Conservation (phyloP, 2,888 invertebrate genomes). For the Sphaerophoria taeniata region DNA sequence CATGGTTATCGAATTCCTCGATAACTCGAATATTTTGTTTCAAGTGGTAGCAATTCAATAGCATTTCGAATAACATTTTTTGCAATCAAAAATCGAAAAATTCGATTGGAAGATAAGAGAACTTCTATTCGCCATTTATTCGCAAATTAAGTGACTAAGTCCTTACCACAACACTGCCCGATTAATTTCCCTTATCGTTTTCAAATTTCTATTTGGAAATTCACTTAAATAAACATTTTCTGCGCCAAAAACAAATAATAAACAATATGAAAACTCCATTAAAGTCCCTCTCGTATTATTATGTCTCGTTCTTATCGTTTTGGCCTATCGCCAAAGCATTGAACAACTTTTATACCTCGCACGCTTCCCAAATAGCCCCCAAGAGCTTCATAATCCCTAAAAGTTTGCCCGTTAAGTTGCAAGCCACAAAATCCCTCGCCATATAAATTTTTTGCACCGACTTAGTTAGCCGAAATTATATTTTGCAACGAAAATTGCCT, state of each 20-base stretch:
- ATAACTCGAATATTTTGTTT: too few relatives aligned
- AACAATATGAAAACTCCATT: conserved; percentile 28
- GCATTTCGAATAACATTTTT: background rate
- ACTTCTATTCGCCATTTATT: background rate
- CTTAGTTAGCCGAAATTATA: background rate
- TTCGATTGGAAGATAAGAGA: background rate
- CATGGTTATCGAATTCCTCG: too few relatives aligned
- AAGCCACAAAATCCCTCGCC: background rate
- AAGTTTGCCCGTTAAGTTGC: background rate
- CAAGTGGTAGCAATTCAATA: too few relatives aligned
- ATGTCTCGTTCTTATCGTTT: conserved; percentile 24
- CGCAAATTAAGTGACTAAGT: background rate
- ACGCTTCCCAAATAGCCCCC: background rate
- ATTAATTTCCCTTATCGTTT: background rate
- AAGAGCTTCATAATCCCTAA: background rate
- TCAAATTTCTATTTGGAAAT: conserved; percentile 29
- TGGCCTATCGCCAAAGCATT: conserved; percentile 14
- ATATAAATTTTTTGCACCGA: background rate
- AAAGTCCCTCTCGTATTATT: background rate
- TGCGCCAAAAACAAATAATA: conserved; percentile 43
- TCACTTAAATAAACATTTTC: conserved; percentile 37
- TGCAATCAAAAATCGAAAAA: background rate
- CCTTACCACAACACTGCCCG: background rate
- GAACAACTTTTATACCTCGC: background rate
- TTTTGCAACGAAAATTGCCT: background rate